phyloP scores from a whole-genome alignment of 2,113 vertebrate species.

The Syrrhaptes paradoxus region DNA sequence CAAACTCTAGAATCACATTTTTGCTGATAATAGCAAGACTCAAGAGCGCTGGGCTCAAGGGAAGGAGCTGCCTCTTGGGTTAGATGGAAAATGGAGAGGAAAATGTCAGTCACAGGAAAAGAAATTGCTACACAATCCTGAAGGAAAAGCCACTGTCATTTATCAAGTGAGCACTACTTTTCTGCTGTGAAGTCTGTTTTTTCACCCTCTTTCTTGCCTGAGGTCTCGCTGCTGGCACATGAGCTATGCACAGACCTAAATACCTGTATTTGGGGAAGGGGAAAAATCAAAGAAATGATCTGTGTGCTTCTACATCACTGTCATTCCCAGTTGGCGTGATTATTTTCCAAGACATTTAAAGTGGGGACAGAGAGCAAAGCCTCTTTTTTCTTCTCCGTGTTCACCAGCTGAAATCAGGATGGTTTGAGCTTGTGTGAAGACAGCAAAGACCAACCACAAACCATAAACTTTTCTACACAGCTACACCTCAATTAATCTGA shows the following conservation, averaged over 20 bases:
- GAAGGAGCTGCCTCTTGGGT: slow-evolving; percentile 2
- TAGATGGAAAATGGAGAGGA: background rate
- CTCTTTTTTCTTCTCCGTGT: background rate
- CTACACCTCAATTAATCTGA: background rate
- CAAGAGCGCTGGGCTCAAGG: background rate
- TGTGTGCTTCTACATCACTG: rapidly evolving
- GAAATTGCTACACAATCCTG: background rate
- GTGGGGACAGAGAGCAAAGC: background rate
- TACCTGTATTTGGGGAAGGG: background rate
- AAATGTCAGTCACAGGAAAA: background rate
- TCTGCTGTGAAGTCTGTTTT: background rate
- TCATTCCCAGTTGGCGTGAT: background rate
- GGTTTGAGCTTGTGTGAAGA: background rate
- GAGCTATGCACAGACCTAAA: background rate
- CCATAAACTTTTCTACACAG: background rate
- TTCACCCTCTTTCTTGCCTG: background rate
- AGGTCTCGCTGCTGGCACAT: rapidly evolving
- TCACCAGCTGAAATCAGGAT: rapidly evolving
- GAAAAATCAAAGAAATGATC: background rate
- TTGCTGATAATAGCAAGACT: slow-evolving; percentile 22
- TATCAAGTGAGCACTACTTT: background rate
- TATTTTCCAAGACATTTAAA: background rate
- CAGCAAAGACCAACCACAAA: background rate
- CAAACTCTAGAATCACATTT: background rate
- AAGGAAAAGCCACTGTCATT: background rate